Conservation (phyloP, 2,113 vertebrate species). For the Gadus macrocephalus region DNA sequence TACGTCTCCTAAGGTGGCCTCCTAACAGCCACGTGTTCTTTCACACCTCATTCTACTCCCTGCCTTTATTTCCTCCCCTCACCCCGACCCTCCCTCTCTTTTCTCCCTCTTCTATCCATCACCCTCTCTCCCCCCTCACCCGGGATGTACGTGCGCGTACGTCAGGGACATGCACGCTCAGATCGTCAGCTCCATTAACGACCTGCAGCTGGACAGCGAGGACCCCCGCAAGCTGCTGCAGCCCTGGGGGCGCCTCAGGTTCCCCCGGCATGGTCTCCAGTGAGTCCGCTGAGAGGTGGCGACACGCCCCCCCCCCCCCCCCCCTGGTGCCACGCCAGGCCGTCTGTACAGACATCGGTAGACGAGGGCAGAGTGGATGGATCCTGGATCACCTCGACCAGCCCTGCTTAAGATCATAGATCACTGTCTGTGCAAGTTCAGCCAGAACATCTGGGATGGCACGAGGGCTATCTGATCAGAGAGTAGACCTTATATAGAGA, state of each 20-base stretch:
- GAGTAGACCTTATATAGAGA: no score
- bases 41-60: constrained; percentile 26
- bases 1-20: constrained; percentile 43
- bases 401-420: neutral
- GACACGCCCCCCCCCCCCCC: neutral
- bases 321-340: neutral
- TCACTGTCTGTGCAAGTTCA: neutral
- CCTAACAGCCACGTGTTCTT: constrained; percentile 31
- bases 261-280: constrained; percentile 82
- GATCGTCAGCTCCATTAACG: constrained; percentile 96
- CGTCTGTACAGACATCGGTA: neutral
- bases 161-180: constrained; percentile 93
- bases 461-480: no score
- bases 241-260: constrained; percentile 86
- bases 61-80: constrained; percentile 9
- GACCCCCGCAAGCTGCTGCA: constrained; percentile 91
- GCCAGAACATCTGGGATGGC: no score
- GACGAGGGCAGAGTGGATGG: neutral
- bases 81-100: neutral
- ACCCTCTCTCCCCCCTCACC: constrained; percentile 27
- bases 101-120: constrained; percentile 22
- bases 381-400: neutral
- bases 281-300: constrained; percentile 78
- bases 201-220: constrained; percentile 89
- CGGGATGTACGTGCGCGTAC: constrained; percentile 19